These are phyloP conservation scores for Nephrotoma guestfalica DNA, from an alignment of 2,888 invertebrate genomes.

Conservation along the genomic window DNA sequence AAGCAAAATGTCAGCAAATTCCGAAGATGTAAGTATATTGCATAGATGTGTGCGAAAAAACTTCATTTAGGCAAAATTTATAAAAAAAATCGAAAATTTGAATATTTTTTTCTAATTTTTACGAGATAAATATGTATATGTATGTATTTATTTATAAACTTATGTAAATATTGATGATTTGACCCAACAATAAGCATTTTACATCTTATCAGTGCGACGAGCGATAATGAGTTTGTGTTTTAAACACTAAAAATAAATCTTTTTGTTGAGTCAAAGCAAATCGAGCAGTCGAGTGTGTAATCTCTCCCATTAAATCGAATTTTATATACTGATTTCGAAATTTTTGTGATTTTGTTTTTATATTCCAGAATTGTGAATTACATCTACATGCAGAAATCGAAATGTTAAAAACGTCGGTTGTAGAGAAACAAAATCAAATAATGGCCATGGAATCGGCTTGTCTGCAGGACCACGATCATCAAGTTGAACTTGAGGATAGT, in stretches of 20 bases:
- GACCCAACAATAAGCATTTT: not conserved
- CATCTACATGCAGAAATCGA: conserved; percentile 80
- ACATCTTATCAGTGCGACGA: not conserved
- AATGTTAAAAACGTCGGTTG: conserved; percentile 63
- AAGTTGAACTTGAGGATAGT: conserved; percentile 69
- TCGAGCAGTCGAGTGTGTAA: not conserved
- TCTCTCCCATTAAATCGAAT: not conserved
- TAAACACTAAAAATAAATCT: not conserved
- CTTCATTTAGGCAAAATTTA: not conserved
- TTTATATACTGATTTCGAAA: not conserved
- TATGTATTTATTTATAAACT: not conserved
- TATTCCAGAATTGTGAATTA: conserved; percentile 32
- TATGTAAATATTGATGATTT: not conserved
- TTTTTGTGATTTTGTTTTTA: not conserved
- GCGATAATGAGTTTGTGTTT: not conserved
- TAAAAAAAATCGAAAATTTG: not conserved
- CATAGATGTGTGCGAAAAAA: not conserved
- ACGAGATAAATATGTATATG: not conserved
- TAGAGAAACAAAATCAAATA: conserved; percentile 71
- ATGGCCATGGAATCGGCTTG: conserved; percentile 77
- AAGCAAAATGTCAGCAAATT: not conserved
- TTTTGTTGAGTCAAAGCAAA: not conserved
- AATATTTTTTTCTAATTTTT: not conserved
- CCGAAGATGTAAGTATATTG: not conserved
- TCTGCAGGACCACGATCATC: conserved; percentile 61